Evolutionary conservation across 2,797 vertebrate species (phyloP).

Genomic region (Gambusia yucatana): DNA sequence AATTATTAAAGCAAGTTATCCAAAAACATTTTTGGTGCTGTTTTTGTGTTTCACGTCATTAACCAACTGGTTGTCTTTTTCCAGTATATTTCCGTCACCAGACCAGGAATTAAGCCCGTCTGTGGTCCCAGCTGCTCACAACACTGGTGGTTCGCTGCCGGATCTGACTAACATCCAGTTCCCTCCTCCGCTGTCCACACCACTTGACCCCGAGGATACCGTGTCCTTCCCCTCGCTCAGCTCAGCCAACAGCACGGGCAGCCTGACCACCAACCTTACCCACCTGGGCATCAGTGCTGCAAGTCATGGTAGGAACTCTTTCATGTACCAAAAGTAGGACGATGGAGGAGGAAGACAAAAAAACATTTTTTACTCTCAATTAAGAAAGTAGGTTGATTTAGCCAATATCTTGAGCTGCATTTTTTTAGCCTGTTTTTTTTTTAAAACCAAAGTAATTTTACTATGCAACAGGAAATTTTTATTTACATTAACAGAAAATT

Average conservation of each 20-base stretch:
- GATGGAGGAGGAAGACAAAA: background rate
- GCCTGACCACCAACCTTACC: slow-evolving; percentile 92
- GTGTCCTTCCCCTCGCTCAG: slow-evolving; percentile 89
- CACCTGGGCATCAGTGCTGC: slow-evolving; percentile 91
- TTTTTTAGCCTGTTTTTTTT: background rate
- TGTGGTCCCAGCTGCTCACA: slow-evolving; percentile 90
- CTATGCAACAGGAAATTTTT: background rate
- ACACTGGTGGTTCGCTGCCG: slow-evolving; percentile 95
- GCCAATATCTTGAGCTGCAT: no score
- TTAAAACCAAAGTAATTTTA: background rate
- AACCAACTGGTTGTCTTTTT: slow-evolving; percentile 14
- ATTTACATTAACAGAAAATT: background rate
- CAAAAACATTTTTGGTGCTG: background rate
- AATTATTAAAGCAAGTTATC: slow-evolving; percentile 2
- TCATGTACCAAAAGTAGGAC: background rate
- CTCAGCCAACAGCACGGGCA: slow-evolving; percentile 90
- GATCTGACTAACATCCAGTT: slow-evolving; percentile 99
- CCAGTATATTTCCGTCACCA: slow-evolving; percentile 94
- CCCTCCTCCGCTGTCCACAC: slow-evolving; percentile 96
- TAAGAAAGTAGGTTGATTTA: background rate
- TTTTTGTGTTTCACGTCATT: slow-evolving; percentile 1
- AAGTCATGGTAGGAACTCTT: slow-evolving; percentile 82
- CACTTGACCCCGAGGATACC: slow-evolving; percentile 91
- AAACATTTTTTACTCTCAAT: background rate
- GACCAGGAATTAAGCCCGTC: slow-evolving; percentile 92